Evolutionary conservation across 2,888 invertebrate genomes (phyloP), one percentile per base, ranked within the genome.

Genomic region (Stictocephala bisonia): DNA sequence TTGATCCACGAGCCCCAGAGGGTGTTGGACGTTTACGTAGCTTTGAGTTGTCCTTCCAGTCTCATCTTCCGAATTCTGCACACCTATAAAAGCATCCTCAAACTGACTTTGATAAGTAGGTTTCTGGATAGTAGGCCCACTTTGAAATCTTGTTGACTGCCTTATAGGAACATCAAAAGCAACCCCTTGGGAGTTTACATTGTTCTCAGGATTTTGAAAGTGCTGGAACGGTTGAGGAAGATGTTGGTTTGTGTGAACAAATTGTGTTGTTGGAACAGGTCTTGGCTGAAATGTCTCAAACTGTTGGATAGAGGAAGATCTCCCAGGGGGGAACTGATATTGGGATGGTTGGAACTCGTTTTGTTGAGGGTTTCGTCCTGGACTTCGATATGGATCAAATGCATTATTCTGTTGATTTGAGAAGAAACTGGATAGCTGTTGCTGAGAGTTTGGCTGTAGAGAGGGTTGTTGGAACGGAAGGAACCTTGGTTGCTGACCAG

Each of bases 181-280:
- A 26, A 41, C 64, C 27, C 50, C 51, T 41, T 72, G 74, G 11
- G 74, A 22, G 20, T 31, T 72, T 11, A 60, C 15, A 2, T 35
- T 64, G 13, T 44, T 31, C 24, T 76, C 77, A 2, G 75, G 48
- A 24, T 69, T 41, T 35, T 73, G 70, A 7, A 73, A 70, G 35
- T 51, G 78, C 24, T 78, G 78, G 41, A 78, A 78, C 1, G 78
- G 78, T 58, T 78, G 78, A 13, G 77, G 77, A 13, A 78, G 71
- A 44, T 78, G 78, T 40, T 78, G 78, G 67, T 78, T 78, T 9
- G 78, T 78, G 48, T 76, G 77, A 13, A 71, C 70, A 60, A 78
- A 78, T 18, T 71, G 75, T 48, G 60, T 74, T 44, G 56, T 72
- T 50, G 48, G 11, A 11, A 64, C 27, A 13, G 53, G 22, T 26